A percentile compares a stretch with the other conserved stretches of the same genome.
Conservation (phyloP, 2,113 vertebrate species). For the Anhinga rufa region DNA sequence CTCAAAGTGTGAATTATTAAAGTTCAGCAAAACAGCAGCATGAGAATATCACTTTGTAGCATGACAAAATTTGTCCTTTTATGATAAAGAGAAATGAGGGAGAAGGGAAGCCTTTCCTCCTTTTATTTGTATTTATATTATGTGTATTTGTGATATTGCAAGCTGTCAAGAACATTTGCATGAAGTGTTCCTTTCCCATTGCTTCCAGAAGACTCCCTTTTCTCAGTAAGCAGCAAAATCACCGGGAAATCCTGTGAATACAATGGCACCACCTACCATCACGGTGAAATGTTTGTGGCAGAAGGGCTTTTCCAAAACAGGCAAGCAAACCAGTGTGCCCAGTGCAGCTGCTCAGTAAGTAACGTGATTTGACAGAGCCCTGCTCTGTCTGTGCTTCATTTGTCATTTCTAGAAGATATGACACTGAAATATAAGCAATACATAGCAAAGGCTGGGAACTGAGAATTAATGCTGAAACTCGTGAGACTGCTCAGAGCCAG, state of each 20-base stretch:
- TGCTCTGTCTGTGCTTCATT: not conserved
- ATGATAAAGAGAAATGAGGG: not conserved
- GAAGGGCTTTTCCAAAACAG: slow-evolving; percentile 79
- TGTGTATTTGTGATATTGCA: not conserved
- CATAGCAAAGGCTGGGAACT: not conserved
- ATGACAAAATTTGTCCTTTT: not conserved
- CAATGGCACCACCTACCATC: slow-evolving; percentile 76
- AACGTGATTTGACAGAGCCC: not conserved
- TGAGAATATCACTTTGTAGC: not conserved
- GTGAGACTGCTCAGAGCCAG: not conserved
- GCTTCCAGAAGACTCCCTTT: slow-evolving; percentile 73
- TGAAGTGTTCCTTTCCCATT: not conserved
- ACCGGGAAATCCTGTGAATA: slow-evolving; percentile 77
- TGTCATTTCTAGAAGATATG: not conserved
- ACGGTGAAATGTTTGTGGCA: slow-evolving; percentile 76
- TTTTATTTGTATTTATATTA: too few relatives aligned
- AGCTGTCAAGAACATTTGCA: not conserved
- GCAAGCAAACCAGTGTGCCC: slow-evolving; percentile 78
- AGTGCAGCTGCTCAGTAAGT: slow-evolving; percentile 83
- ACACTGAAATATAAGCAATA: not conserved
- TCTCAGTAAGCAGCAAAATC: slow-evolving; percentile 63
- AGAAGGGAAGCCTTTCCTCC: not conserved
- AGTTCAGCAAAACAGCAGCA: not conserved
- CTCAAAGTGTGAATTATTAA: not conserved
- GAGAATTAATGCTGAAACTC: not conserved